Percentiles rank a stretch among this genome's conserved stretches.
These are phyloP conservation scores for Triplophysa dalaica DNA, from an alignment of 2,113 vertebrate species.

Conservation along the genomic window DNA sequence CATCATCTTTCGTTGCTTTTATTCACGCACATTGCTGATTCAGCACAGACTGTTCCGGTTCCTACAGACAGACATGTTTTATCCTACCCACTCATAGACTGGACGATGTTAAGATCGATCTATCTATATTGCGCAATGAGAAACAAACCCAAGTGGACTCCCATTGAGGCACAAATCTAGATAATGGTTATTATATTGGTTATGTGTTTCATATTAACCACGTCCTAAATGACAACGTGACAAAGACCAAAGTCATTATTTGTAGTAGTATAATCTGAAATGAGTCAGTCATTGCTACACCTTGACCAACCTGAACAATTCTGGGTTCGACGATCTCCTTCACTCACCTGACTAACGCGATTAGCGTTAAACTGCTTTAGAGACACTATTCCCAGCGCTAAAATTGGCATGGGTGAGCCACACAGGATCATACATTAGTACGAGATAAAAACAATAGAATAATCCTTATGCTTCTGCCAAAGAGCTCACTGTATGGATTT, in stretches of 20 bases:
- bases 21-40: no score
- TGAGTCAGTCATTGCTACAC: neutral
- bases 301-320: neutral
- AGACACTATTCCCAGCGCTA: constrained; percentile 19
- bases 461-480: constrained; percentile 6
- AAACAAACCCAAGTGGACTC: neutral
- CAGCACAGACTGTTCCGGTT: no score
- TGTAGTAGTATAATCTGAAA: neutral
- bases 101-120: no score
- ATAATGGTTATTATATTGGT: neutral
- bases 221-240: neutral
- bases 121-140: neutral
- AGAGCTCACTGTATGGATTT: neutral
- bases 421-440: constrained; percentile 3
- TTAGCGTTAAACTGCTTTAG: constrained; percentile 42
- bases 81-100: no score
- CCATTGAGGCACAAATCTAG: neutral
- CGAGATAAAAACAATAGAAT: constrained; percentile 30
- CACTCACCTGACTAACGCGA: constrained; percentile 42
- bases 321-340: constrained; percentile 8
- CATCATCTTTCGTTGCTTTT: no score
- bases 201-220: neutral
- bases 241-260: neutral
- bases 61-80: no score
- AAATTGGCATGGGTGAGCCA: constrained; percentile 27